Percentiles rank a stretch among this genome's conserved stretches.
phyloP scores from a whole-genome alignment of 2,113 vertebrate species.

The Gymnarchus niloticus region DNA sequence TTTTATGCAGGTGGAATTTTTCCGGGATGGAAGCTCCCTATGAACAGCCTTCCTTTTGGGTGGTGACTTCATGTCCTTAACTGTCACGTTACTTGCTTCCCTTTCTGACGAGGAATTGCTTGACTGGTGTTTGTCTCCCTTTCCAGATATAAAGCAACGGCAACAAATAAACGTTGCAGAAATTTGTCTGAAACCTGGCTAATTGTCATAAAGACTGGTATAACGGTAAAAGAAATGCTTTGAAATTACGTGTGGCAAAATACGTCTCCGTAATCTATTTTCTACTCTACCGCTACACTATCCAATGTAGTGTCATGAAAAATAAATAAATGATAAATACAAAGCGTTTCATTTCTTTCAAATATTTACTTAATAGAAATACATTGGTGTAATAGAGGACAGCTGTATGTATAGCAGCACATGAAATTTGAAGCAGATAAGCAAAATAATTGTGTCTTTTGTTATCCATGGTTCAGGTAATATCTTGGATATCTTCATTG shows the following conservation, averaged over 20 bases:
- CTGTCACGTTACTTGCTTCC: background rate
- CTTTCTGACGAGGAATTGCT: background rate
- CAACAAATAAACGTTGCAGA: background rate
- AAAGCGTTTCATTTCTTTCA: no score
- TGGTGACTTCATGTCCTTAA: background rate
- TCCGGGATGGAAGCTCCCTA: no score
- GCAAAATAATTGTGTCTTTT: background rate
- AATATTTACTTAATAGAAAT: background rate
- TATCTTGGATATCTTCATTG: background rate
- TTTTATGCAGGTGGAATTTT: no score
- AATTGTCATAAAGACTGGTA: background rate
- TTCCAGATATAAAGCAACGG: background rate
- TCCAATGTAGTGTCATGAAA: background rate
- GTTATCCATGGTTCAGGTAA: background rate
- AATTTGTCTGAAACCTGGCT: background rate
- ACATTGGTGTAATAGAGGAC: background rate
- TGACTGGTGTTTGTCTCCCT: background rate
- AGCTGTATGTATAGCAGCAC: background rate
- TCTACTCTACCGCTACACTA: background rate
- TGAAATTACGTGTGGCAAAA: background rate
- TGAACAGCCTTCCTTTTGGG: background rate
- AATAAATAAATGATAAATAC: no score
- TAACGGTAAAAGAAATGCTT: background rate
- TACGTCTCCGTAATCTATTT: background rate
- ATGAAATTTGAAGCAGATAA: background rate